A percentile compares a stretch with the other conserved stretches of the same genome.
Conservation (phyloP, 2,888 invertebrate genomes). For the Apamea sordens region DNA sequence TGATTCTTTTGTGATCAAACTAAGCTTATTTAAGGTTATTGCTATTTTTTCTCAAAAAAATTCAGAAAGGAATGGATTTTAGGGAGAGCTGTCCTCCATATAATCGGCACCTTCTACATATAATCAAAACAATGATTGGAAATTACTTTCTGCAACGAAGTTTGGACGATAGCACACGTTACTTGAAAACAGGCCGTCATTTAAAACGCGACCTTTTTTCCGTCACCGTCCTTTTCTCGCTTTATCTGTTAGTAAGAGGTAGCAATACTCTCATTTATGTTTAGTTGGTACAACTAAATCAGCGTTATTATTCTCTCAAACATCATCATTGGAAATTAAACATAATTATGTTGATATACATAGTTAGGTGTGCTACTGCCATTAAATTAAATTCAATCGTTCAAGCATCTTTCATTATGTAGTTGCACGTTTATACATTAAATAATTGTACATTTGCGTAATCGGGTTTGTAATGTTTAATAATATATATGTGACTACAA, state of each 20-base stretch:
- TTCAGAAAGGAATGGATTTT: background rate
- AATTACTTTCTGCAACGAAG: background rate
- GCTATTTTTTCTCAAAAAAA: background rate
- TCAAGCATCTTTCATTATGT: constrained; percentile 55
- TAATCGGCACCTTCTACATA: background rate
- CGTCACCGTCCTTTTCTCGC: background rate
- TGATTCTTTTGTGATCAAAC: background rate
- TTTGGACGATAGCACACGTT: no score
- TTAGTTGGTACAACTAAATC: background rate
- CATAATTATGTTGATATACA: constrained; percentile 5
- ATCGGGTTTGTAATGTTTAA: constrained; percentile 68
- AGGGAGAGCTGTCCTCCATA: background rate
- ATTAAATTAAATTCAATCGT: constrained; percentile 28
- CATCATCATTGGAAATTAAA: background rate
- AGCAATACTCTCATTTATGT: background rate
- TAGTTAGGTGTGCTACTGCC: constrained; percentile 19
- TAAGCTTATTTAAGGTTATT: background rate
- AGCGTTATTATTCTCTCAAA: background rate
- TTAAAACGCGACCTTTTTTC: background rate
- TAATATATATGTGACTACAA: constrained; percentile 61
- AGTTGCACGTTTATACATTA: constrained; percentile 60
- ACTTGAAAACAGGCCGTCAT: background rate
- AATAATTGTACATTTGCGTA: constrained; percentile 64
- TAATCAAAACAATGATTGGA: no score
- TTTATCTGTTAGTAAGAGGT: background rate